Percentiles rank a stretch among this genome's conserved stretches.
phyloP scores from a whole-genome alignment of 2,797 vertebrate genomes.

The Acridotheres tristis region DNA sequence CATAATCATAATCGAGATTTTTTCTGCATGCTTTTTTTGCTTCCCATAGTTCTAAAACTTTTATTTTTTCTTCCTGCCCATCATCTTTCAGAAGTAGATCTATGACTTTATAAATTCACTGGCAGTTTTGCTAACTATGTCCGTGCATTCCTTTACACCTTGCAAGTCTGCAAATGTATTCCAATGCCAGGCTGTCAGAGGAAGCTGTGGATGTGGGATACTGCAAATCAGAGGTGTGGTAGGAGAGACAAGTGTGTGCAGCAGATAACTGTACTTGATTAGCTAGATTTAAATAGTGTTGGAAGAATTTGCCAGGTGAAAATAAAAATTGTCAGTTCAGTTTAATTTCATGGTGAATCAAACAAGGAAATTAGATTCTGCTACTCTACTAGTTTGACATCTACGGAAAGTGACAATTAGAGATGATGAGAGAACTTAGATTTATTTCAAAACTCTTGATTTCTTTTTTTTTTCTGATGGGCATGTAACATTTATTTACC shows the following conservation, averaged over 20 bases:
- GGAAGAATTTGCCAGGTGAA: conserved; percentile 79
- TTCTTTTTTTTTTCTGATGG: conserved; percentile 33
- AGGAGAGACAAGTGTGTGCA: conserved; percentile 66
- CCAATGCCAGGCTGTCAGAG: conserved; percentile 47
- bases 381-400: conserved; percentile 79
- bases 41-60: not conserved
- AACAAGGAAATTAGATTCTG: conserved; percentile 85
- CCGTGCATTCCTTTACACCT: conserved; percentile 74
- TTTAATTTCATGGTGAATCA: conserved; percentile 86
- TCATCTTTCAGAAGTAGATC: conserved; percentile 49
- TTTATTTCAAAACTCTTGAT: conserved; percentile 72
- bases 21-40: not conserved
- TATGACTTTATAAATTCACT: conserved; percentile 56
- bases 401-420: conserved; percentile 78
- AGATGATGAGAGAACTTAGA: conserved; percentile 73
- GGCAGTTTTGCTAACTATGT: conserved; percentile 53
- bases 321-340: conserved; percentile 83
- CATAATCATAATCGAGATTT: not conserved
- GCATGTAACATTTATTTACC: conserved; percentile 70
- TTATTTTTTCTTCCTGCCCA: not conserved
- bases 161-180: conserved; percentile 77
- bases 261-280: conserved; percentile 81
- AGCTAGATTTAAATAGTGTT: conserved; percentile 80
- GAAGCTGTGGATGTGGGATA: conserved; percentile 57
- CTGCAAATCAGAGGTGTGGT: conserved; percentile 76